Evolutionary conservation across 2,888 invertebrate genomes (phyloP).

Genomic region (Aricia artaxerxes): DNA sequence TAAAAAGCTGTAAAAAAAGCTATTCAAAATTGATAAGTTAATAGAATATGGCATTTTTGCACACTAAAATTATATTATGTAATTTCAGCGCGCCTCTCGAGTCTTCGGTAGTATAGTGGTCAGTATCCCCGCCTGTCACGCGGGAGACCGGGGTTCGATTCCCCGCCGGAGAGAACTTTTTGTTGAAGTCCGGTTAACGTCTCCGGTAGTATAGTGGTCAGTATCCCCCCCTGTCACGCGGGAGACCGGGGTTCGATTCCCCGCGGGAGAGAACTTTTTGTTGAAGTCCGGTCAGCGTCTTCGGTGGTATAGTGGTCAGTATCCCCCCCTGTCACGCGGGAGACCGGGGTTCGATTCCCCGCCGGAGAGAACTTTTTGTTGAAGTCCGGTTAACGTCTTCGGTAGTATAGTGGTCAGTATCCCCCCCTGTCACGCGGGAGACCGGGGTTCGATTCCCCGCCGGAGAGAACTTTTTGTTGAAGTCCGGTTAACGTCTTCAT

Average conservation of each 20-base stretch:
- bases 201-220: conserved; percentile 80
- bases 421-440: conserved; percentile 82
- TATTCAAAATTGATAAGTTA: no score
- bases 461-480: conserved; percentile 46
- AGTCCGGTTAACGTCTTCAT: no score
- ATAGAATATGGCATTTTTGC: no score
- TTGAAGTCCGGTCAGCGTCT: conserved; percentile 46
- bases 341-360: conserved; percentile 82
- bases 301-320: conserved; percentile 81
- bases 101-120: no score
- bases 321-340: conserved; percentile 82
- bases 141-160: conserved; percentile 82
- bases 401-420: conserved; percentile 82
- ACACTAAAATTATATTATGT: neutral
- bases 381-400: conserved; percentile 51
- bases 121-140: conserved; percentile 76
- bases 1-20: no score
- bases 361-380: conserved; percentile 52
- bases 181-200: neutral
- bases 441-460: conserved; percentile 82
- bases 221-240: conserved; percentile 82
- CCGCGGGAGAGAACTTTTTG: conserved; percentile 60
- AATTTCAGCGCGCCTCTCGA: neutral
- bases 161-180: conserved; percentile 56
- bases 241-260: conserved; percentile 82